phyloP scores from a whole-genome alignment of 2,113 vertebrate species.

The Paramormyrops kingsleyae region DNA sequence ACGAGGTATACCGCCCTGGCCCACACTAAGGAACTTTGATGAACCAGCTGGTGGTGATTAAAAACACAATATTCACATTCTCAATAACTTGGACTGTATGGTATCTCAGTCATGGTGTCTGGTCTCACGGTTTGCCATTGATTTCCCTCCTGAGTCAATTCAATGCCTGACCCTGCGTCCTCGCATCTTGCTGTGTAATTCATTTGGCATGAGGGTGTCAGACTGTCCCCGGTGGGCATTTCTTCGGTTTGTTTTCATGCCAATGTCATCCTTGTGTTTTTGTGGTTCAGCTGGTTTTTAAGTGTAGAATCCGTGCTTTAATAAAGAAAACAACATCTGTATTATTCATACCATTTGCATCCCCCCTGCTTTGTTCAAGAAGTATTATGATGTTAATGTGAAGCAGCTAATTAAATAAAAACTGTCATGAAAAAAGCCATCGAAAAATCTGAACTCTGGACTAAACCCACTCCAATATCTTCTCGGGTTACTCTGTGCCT shows the following conservation, averaged over 20 bases:
- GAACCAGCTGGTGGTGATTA: neutral
- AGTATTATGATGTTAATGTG: conserved; percentile 4
- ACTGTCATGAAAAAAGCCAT: neutral
- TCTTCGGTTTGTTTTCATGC: neutral
- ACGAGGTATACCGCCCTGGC: neutral
- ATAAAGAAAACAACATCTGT: neutral
- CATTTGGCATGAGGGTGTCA: neutral
- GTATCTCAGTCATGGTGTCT: neutral
- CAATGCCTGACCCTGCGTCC: neutral
- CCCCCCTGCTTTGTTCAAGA: neutral
- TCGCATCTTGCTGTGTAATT: neutral
- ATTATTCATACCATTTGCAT: neutral
- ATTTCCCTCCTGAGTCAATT: neutral
- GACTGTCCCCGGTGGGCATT: neutral
- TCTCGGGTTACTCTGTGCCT: neutral
- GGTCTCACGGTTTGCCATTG: neutral
- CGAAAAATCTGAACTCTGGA: neutral
- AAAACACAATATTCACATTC: neutral
- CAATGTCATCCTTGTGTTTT: neutral
- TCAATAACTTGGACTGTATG: neutral
- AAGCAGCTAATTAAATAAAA: neutral
- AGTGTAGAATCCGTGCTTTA: neutral
- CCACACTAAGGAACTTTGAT: neutral
- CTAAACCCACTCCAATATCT: neutral
- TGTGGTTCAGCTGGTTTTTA: neutral